Evolutionary conservation across 2,888 invertebrate species (phyloP), one percentile per base, ranked within the genome.

Genomic region (Ichneumoninae sp.): DNA sequence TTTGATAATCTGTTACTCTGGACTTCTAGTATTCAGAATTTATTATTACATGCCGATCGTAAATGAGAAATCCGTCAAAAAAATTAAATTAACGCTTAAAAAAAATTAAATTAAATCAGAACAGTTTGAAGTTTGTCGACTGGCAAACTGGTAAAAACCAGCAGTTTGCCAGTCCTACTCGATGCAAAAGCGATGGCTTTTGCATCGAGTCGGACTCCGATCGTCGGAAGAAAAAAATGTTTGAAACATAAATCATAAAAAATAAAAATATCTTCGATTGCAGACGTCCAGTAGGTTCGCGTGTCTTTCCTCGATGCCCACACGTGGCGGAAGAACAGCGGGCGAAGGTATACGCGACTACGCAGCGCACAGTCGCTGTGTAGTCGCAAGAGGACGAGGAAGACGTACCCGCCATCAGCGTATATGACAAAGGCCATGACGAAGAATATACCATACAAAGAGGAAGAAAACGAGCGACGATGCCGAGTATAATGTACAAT

Each of bases 401-500:
- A 78, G 68, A 72, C 71, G 47, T 40, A 13, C 33, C 26, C 13
- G 33, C 65, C 44, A 65, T 33, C 75, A 66, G 30, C 40, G 75
- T 68, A 30, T 81, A 75, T 74, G 87, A 87, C 86, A 85, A 78
- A 84, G 80, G 85, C 79, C 22, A 72, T 54, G 69, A 74, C 44
- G 68, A 22, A 77, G 57, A 68, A 86, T 86, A 86, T 86, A 81
- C n/a, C 30, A 50, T 30, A 44, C 40, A 54, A 16, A 36, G 66
- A 54, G 76, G 30, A 76, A 54, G 16, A 76, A 76, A 69, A 54
- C 62, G 30, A 68, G 16, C 77, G 68, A 62, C 50, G 68, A 82
- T 50, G 30, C 26, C 77, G 50, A 68, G 72, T 68, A 80, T 60
- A 80, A 69, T 60, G 80, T 83, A 80, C 83, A 83, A 83, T 83